Conservation (phyloP, 1,140 invertebrate species). For the Phenacoccus solenopsis region DNA sequence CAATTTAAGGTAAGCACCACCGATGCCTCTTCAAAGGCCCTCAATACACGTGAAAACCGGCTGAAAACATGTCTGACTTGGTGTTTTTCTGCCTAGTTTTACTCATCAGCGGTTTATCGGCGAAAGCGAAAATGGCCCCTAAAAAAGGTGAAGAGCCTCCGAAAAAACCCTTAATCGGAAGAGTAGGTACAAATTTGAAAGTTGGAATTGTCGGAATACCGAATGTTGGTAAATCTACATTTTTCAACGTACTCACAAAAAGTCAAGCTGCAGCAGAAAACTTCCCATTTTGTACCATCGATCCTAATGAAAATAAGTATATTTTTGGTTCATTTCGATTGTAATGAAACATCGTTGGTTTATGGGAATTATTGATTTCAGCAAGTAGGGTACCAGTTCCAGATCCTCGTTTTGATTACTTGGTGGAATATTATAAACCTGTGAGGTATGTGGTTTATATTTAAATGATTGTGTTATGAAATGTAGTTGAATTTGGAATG, state of each 20-base stretch:
- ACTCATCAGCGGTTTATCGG: not conserved
- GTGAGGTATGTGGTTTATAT: constrained; percentile 53
- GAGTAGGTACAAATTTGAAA: constrained; percentile 94
- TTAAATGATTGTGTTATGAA: not conserved
- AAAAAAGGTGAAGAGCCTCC: constrained; percentile 88
- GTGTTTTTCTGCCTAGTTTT: not conserved
- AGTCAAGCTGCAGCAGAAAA: constrained; percentile 93
- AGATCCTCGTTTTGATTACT: constrained; percentile 83
- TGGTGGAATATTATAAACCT: constrained; percentile 90
- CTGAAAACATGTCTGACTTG: not conserved
- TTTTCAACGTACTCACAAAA: constrained; percentile 98
- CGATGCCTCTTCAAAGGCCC: not conserved
- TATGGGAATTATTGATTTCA: constrained; percentile 34
- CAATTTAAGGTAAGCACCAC: not conserved
- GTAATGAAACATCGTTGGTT: not conserved
- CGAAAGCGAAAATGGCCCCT: constrained; percentile 56
- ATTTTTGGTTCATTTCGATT: constrained; percentile 26
- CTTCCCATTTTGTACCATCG: constrained; percentile 99
- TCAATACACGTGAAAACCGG: not conserved
- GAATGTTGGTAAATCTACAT: constrained; percentile 98
- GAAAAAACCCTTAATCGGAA: constrained; percentile 82
- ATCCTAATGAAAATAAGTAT: constrained; percentile 99
- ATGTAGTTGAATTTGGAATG: not conserved
- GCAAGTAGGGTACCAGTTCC: constrained; percentile 96
- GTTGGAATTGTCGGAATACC: constrained; percentile 91